Evolutionary conservation across 2,888 invertebrate species (phyloP), one percentile per base, ranked within the genome.

Genomic region (Autographa gamma): DNA sequence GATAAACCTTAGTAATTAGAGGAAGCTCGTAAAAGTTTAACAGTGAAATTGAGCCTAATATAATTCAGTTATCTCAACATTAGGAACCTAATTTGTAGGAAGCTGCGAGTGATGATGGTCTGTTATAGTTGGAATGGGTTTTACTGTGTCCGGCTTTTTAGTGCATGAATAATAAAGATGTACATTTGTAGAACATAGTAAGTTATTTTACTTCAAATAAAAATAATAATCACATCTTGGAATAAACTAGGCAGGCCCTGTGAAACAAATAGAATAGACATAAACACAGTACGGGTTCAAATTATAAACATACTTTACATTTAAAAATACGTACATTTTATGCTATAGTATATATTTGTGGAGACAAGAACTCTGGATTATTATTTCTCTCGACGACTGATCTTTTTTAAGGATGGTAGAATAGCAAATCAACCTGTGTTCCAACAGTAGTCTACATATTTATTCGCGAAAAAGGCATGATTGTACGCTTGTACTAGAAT

Each of bases 1-100:
- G 63, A 67, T 85, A 79, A 83, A 78, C 72, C 72, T 65, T 66
- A 72, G 80, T 77, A 86, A 84, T 86, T 85, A 85, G 62, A 66
- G 66, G 58, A 60, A 54, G 19, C 64, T 82, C 81, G 77, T 81
- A 80, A 81, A 81, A 81, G 66, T 81, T 74, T 71, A 77, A 79
- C 77, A 73, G 69, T 66, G 71, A 68, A 73, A 79, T 64, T 66
- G 71, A 71, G 59, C 61, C 60, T 72, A 67, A 70, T 73, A 65
- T 80, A 80, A 77, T 82, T 80, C 66, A 73, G 74, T 82, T 82
- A 81, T 80, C 71, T 82, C 60, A 59, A 65, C 34, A 52, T 76
- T 82, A 70, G 69, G 66, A 66, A 70, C 34, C 71, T 59, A 64
- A 67, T 75, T 77, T 79, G 25, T 16, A 38, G n/a, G 19, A 65